Percentiles rank a stretch among this genome's conserved stretches.
Evolutionary conservation across 2,113 vertebrate genomes (phyloP).

Genomic region (Pelecanus crispus): DNA sequence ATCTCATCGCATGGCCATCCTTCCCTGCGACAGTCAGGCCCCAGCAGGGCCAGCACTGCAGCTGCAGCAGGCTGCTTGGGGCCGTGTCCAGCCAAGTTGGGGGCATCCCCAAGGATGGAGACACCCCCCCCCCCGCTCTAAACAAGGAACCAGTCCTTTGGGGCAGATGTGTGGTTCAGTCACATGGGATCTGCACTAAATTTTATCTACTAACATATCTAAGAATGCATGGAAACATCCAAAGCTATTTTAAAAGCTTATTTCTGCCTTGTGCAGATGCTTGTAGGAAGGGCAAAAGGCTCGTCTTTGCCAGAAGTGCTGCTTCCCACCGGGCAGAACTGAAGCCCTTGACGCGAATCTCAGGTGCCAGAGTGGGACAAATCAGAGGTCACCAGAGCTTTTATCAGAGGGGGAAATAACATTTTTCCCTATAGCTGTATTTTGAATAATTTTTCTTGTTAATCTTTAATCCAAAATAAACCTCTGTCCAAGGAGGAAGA

Average conservation of each 20-base stretch:
- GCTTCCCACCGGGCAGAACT: rapidly evolving
- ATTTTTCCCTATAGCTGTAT: not conserved
- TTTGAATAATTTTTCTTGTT: not conserved
- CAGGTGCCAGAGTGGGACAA: not conserved
- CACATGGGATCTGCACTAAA: not conserved
- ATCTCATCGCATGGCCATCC: rapidly evolving
- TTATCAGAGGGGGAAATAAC: not conserved
- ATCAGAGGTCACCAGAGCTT: not conserved
- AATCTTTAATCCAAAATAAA: not conserved
- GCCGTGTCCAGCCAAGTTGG: rapidly evolving
- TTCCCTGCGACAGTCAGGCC: not conserved
- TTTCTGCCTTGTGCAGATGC: not conserved
- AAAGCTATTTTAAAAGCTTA: not conserved
- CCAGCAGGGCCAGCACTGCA: not conserved
- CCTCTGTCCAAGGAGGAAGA: not conserved
- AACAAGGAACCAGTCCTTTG: not conserved
- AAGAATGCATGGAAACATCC: not conserved
- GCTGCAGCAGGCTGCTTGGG: not conserved
- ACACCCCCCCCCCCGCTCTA: no score
- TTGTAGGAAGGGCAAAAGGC: not conserved
- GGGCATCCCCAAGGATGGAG: not conserved
- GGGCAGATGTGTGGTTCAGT: rapidly evolving
- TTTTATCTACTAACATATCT: not conserved
- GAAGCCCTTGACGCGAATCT: not conserved
- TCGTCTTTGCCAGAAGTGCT: not conserved